phyloP scores from a whole-genome alignment of 2,113 vertebrate species.

The Butorides virescens region DNA sequence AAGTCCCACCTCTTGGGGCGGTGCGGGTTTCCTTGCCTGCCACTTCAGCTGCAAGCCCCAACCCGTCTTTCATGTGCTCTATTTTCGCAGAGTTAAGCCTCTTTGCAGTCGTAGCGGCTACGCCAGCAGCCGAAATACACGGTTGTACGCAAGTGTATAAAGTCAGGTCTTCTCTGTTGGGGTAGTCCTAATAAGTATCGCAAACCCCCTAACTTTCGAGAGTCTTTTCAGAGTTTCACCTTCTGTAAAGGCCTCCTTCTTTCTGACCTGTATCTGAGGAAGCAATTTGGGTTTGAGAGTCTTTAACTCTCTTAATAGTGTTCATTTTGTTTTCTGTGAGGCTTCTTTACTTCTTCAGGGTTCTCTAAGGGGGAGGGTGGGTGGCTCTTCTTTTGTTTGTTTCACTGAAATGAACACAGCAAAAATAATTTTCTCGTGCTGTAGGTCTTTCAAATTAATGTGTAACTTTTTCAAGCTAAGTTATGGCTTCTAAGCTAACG shows the following conservation, averaged over 20 bases:
- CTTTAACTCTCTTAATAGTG: neutral
- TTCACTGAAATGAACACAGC: neutral
- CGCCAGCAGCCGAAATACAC: fast-evolving
- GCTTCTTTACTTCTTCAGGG: neutral
- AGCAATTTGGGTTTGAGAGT: neutral
- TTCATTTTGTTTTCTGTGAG: neutral
- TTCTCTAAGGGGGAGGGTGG: neutral
- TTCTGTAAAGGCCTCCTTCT: neutral
- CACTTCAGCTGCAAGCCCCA: neutral
- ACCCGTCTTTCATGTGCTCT: fast-evolving
- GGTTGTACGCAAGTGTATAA: fast-evolving
- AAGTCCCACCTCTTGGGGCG: neutral
- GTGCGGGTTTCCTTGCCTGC: neutral
- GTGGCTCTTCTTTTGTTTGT: neutral
- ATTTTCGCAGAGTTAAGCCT: fast-evolving
- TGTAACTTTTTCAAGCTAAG: neutral
- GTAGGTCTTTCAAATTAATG: neutral
- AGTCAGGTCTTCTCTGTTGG: too few species aligned
- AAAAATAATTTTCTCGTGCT: neutral
- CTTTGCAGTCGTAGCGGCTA: fast-evolving
- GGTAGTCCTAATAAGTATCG: too few species aligned
- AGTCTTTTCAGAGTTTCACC: neutral
- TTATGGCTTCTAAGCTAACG: neutral
- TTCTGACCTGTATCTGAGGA: neutral
- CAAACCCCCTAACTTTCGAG: neutral